Evolutionary conservation across 2,797 vertebrate genomes (phyloP).

Genomic region (Sebastes miniatus): DNA sequence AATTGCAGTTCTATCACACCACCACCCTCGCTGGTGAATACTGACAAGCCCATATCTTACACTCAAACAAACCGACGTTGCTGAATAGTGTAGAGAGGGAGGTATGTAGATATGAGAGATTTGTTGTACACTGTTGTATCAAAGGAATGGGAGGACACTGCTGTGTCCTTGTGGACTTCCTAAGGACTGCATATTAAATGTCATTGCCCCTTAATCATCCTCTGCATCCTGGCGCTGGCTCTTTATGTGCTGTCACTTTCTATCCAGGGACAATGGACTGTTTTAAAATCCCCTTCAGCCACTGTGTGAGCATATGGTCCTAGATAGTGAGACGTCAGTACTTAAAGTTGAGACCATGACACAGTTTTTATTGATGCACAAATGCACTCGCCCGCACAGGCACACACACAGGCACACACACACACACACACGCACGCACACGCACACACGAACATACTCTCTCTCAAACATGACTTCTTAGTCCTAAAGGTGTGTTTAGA

Average conservation of each 20-base stretch:
- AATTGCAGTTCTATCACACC: constrained; percentile 55
- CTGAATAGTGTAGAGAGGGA: constrained; percentile 17
- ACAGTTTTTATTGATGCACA: neutral
- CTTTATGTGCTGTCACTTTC: constrained; percentile 48
- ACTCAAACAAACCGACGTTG: constrained; percentile 41
- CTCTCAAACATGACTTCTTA: neutral
- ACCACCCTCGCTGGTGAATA: constrained; percentile 38
- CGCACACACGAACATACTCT: neutral
- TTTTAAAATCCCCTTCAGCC: constrained; percentile 29
- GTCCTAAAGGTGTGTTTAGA: neutral
- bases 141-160: constrained; percentile 27
- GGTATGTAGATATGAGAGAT: constrained; percentile 48
- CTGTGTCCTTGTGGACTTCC: constrained; percentile 53
- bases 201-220: constrained; percentile 49
- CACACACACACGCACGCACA: neutral
- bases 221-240: constrained; percentile 25
- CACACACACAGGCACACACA: neutral
- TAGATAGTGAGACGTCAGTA: constrained; percentile 6
- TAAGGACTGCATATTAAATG: constrained; percentile 47
- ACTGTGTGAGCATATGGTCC: constrained; percentile 25
- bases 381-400: neutral
- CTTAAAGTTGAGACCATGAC: neutral
- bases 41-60: constrained; percentile 58
- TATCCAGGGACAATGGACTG: constrained; percentile 24
- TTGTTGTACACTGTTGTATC: constrained; percentile 31